These are phyloP conservation scores for Heliconius hermathena DNA, from an alignment of 1,140 invertebrate species.

Conservation along the genomic window DNA sequence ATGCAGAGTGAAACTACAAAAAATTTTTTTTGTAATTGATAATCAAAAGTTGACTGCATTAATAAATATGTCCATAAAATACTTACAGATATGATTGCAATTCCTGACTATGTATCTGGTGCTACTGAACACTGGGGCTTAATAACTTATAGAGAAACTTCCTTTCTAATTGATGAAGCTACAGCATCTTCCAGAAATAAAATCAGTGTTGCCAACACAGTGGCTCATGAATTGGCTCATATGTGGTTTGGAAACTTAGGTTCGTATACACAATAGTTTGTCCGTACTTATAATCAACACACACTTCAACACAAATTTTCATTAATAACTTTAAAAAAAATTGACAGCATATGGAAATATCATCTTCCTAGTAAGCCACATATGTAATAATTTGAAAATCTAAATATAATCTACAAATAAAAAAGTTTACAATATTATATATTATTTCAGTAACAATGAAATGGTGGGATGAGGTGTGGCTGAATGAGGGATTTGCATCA, in stretches of 20 bases:
- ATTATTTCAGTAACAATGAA: conserved; percentile 89
- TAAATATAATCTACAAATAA: neutral
- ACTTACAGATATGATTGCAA: conserved; percentile 92
- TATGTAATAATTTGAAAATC: too few species aligned
- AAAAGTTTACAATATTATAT: neutral
- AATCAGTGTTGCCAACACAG: conserved; percentile 89
- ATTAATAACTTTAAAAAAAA: too few species aligned
- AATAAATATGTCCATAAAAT: neutral
- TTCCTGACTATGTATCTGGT: conserved; percentile 96
- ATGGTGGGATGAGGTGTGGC: conserved; percentile 97
- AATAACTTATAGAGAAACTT: conserved; percentile 92
- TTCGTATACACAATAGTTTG: conserved; percentile 55
- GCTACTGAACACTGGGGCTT: conserved; percentile 98
- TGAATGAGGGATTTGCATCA: conserved; percentile 95
- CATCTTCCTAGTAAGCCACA: too few species aligned
- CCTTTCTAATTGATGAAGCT: conserved; percentile 87
- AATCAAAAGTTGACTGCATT: too few species aligned
- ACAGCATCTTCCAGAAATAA: conserved; percentile 88
- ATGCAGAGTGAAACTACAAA: too few species aligned
- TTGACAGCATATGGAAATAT: too few species aligned
- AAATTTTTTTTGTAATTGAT: too few species aligned
- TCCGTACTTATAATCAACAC: too few species aligned
- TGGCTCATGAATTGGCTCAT: conserved; percentile 96
- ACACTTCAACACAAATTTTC: too few species aligned
- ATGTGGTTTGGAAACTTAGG: conserved; percentile 95